A percentile compares a stretch with the other conserved stretches of the same genome.
phyloP scores from a whole-genome alignment of 1,140 invertebrate genomes.

The Brachionus paranguensis region DNA sequence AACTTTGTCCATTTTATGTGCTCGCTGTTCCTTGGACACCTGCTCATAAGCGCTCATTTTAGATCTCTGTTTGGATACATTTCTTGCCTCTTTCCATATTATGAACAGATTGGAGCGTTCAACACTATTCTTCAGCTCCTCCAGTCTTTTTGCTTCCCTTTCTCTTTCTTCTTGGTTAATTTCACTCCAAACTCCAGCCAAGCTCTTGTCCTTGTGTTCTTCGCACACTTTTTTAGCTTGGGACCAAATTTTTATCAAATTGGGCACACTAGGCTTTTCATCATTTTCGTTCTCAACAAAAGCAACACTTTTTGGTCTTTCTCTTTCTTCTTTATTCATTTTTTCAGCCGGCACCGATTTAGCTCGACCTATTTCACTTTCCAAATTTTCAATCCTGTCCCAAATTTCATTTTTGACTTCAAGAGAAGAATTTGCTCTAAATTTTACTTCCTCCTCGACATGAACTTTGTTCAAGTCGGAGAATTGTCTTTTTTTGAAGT shows the following conservation, averaged over 20 bases:
- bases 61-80: neutral
- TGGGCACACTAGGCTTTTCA: neutral
- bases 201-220: neutral
- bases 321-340: neutral
- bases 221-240: neutral
- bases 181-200: neutral
- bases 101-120: neutral
- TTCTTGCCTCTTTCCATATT: neutral
- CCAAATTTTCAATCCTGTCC: neutral
- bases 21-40: neutral
- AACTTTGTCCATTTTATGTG: neutral
- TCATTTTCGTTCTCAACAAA: neutral
- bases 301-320: slow-evolving; percentile 22
- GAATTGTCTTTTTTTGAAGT: neutral
- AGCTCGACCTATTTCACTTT: neutral
- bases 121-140: neutral
- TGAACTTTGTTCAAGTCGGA: neutral
- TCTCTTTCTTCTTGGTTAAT: neutral
- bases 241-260: neutral
- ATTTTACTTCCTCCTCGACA: neutral
- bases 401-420: neutral
- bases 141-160: neutral
- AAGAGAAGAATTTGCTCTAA: neutral
- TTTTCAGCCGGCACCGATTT: neutral
- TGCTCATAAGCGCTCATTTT: slow-evolving; percentile 11